Conservation (phyloP, 1,140 invertebrate genomes). For the Heterodera schachtii region DNA sequence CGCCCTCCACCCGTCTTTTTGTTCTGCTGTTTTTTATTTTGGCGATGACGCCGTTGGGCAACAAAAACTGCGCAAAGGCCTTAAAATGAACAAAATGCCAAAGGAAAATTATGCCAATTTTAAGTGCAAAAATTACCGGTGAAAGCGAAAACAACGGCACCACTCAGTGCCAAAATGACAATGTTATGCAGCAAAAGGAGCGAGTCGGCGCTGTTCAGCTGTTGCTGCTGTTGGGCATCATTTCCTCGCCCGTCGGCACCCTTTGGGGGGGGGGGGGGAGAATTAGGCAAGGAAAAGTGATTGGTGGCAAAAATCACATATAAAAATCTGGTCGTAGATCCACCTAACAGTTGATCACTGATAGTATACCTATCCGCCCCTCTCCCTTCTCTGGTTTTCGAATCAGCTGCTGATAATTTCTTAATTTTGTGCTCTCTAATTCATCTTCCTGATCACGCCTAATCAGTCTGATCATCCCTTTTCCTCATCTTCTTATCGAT, state of each 20-base stretch:
- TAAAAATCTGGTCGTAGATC: background rate
- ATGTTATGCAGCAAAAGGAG: slow-evolving; percentile 37
- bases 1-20: background rate
- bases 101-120: slow-evolving; percentile 3
- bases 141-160: slow-evolving; percentile 36
- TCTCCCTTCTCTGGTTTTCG: no score
- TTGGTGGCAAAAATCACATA: no score
- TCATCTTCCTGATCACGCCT: no score
- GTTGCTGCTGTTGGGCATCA: slow-evolving; percentile 12
- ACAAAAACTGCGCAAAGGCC: slow-evolving; percentile 31
- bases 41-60: slow-evolving; percentile 29
- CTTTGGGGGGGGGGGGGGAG: background rate
- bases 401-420: no score
- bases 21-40: background rate
- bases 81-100: slow-evolving; percentile 4
- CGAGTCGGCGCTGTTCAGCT: slow-evolving; percentile 13
- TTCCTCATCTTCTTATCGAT: no score
- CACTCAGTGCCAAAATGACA: slow-evolving; percentile 31
- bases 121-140: slow-evolving; percentile 12
- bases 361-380: no score
- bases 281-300: no score
- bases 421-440: no score
- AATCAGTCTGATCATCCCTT: background rate
- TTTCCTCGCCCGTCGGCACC: background rate
- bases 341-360: background rate